phyloP scores from a whole-genome alignment of 2,797 vertebrate species.

The Megaceryle alcyon region DNA sequence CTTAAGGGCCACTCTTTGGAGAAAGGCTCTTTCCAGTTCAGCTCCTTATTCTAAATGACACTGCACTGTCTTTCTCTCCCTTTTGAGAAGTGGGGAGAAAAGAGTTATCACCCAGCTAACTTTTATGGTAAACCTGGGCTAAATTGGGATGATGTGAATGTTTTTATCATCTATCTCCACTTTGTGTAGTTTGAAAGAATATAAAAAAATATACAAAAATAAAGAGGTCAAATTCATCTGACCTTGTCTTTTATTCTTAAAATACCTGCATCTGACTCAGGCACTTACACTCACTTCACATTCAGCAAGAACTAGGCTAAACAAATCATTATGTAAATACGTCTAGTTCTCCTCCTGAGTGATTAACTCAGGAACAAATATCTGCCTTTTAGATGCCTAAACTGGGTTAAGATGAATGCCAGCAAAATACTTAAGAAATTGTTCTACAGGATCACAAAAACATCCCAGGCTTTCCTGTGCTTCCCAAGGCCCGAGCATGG shows the following conservation, averaged over 20 bases:
- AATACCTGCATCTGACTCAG: neutral
- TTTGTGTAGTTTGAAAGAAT: neutral
- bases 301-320: conserved; percentile 7
- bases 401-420: neutral
- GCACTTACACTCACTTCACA: neutral
- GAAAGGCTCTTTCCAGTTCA: neutral
- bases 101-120: neutral
- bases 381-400: neutral
- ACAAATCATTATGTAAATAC: neutral
- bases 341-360: neutral
- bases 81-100: neutral
- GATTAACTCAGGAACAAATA: neutral
- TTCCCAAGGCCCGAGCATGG: neutral
- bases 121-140: neutral
- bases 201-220: too few relatives aligned
- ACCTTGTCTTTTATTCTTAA: neutral
- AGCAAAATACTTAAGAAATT: neutral
- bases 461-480: neutral
- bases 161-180: neutral
- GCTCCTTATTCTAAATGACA: neutral
- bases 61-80: neutral
- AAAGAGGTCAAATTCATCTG: neutral
- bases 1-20: neutral
- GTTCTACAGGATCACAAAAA: neutral
- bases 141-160: neutral